Evolutionary conservation across 2,888 invertebrate species (phyloP), one percentile per base, ranked within the genome.

Genomic region (Pardosa pseudoannulata): DNA sequence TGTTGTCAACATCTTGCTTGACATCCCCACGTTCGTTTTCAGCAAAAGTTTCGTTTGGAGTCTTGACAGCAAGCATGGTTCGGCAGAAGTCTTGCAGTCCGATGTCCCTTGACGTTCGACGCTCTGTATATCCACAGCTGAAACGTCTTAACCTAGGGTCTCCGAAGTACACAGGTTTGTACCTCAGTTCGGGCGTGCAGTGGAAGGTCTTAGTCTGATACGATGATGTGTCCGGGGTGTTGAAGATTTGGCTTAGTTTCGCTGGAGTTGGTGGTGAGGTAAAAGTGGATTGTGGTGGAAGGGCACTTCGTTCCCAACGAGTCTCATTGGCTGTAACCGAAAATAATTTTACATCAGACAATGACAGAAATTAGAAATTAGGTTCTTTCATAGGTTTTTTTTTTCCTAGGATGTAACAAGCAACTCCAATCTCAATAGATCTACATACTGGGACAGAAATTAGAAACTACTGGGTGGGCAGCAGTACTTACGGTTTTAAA

Each of bases 31-130:
- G 16, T 31, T 27, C 13, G 16, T 50, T 32, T 41, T 9, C 16
- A 67, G 13, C 6, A 6, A 50, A n/a, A 13, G 31, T 46, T 9
- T 68, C 67, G 2, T 82, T 70, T n/a, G 75, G 82, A 19, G 65
- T 79, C 16, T 82, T 74, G 13, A 75, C 72, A 5, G 81, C 23
- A 11, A 87, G 50, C 87, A 87, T 81, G 19, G 76, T 73, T 39
- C 78, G 81, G 64, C 87, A 81, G n/a, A 81, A 81, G 16, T 81
- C 81, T 27, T 81, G 81, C 19, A 81, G 39, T 7, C 80, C 76
- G 1, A 76, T 71, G 6, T 46, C 46, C 28, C 29, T 46, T 0
- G 87, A 76, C 0, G 72, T n/a, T n/a, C 83, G 70, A 0, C 72
- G 65, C 16, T 75, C 73, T 19, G 46, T 68, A n/a, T 65, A 64